A percentile compares a stretch with the other conserved stretches of the same genome.
Conservation (phyloP, 2,888 invertebrate genomes). For the Pollenia griseotomentosa region DNA sequence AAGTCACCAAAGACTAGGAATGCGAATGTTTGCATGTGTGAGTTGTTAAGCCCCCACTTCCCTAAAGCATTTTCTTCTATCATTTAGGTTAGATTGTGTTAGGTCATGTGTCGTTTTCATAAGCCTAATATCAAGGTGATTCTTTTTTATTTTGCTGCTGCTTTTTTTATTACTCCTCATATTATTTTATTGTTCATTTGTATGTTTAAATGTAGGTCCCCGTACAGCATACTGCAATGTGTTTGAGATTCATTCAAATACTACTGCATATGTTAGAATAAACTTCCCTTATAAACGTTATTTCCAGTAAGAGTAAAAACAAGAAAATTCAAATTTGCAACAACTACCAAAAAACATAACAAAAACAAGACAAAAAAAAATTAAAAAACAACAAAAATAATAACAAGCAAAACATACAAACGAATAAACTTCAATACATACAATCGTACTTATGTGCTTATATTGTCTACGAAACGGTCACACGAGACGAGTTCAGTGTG, state of each 20-base stretch:
- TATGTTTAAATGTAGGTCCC: conserved; percentile 23
- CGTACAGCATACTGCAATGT: conserved; percentile 30
- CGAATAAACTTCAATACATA: conserved; percentile 24
- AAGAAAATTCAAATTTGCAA: conserved; percentile 46
- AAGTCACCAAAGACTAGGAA: background rate
- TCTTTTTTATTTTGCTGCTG: conserved; percentile 24
- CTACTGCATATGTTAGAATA: conserved; percentile 61
- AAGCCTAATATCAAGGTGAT: conserved; percentile 68
- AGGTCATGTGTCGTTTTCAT: conserved; percentile 64
- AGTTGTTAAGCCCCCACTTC: background rate
- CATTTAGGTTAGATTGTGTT: conserved; percentile 63
- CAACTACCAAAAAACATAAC: background rate
- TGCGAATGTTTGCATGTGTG: background rate
- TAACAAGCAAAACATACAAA: conserved; percentile 48
- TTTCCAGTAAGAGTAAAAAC: conserved; percentile 43
- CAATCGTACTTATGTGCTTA: background rate
- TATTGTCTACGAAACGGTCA: conserved; percentile 66
- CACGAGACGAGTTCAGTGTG: conserved; percentile 75
- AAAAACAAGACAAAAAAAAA: conserved; percentile 42
- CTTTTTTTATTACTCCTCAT: background rate
- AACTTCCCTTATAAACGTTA: conserved; percentile 60
- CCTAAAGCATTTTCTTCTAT: conserved; percentile 17
- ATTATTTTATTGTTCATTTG: conserved; percentile 34
- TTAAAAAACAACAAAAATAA: conserved; percentile 42
- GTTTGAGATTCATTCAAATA: conserved; percentile 61